Conservation (phyloP, 2,888 invertebrate genomes). For the Endotricha flammealis region DNA sequence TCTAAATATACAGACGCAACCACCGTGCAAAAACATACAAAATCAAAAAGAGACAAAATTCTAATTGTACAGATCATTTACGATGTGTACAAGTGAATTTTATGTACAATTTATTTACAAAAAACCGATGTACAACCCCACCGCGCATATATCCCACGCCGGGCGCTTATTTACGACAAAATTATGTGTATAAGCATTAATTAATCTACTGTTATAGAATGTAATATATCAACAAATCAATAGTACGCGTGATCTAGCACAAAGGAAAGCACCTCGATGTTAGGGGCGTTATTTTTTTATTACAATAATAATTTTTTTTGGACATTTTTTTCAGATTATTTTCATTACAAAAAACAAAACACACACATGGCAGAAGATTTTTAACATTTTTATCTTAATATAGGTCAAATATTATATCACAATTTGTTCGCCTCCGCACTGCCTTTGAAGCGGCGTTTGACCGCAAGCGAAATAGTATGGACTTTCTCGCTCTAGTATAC, state of each 20-base stretch:
- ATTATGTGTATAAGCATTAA: constrained; percentile 43
- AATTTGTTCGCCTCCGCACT: constrained; percentile 37
- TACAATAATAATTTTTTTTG: constrained; percentile 49
- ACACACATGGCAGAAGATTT: constrained; percentile 61
- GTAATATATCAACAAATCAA: constrained; percentile 46
- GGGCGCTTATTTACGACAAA: constrained; percentile 26
- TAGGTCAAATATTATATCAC: constrained; percentile 59
- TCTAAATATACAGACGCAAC: constrained; percentile 4
- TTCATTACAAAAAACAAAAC: constrained; percentile 51
- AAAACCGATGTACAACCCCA: background rate
- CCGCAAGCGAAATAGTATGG: no score
- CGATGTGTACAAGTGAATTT: constrained; percentile 6
- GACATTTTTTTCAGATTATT: constrained; percentile 51
- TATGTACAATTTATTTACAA: constrained; percentile 5
- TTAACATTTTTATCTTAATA: constrained; percentile 66
- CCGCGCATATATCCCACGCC: constrained; percentile 14
- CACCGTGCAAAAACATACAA: background rate
- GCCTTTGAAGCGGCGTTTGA: no score
- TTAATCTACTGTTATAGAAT: constrained; percentile 47
- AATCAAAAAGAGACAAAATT: constrained; percentile 3
- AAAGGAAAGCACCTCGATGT: constrained; percentile 43
- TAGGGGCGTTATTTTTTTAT: constrained; percentile 35
- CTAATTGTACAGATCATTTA: background rate
- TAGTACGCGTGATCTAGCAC: constrained; percentile 37
- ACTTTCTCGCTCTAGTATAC: no score